Percentiles rank a stretch among this genome's conserved stretches.
These are phyloP conservation scores for Phyllotis vaccarum DNA, from an alignment of 2,797 vertebrate genomes.

Conservation along the genomic window DNA sequence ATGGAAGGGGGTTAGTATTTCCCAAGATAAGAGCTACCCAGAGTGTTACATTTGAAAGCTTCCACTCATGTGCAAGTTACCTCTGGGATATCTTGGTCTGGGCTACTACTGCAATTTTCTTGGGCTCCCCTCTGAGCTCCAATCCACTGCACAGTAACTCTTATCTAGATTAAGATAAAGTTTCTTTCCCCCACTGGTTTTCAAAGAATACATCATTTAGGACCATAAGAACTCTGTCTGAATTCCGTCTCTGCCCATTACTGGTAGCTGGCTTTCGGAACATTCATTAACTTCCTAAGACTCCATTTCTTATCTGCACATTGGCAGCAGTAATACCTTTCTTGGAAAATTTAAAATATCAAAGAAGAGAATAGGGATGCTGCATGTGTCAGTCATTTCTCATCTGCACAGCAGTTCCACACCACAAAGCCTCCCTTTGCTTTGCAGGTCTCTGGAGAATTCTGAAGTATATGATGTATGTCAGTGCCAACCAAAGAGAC, in stretches of 20 bases:
- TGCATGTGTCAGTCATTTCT: not conserved
- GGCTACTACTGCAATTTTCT: not conserved
- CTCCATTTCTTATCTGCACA: not conserved
- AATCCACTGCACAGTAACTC: not conserved
- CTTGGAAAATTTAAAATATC: not conserved
- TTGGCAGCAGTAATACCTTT: not conserved
- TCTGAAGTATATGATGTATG: not conserved
- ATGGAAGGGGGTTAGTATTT: not conserved
- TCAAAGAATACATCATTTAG: not conserved
- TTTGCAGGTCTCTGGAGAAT: not conserved
- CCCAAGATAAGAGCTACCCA: not conserved
- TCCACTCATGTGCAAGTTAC: not conserved
- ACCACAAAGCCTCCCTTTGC: not conserved
- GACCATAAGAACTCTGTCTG: not conserved
- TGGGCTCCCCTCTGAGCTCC: conserved; percentile 15
- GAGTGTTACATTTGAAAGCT: not conserved
- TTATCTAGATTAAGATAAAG: conserved; percentile 41
- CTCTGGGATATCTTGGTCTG: not conserved
- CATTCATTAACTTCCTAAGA: not conserved
- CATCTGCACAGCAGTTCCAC: not conserved
- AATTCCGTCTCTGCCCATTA: not conserved
- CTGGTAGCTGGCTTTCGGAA: not conserved
- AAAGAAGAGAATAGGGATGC: not conserved
- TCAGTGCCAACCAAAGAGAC: not conserved
- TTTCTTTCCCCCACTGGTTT: not conserved